Evolutionary conservation across 2,888 invertebrate species (phyloP).

Genomic region (Tubulanus polymorphus): DNA sequence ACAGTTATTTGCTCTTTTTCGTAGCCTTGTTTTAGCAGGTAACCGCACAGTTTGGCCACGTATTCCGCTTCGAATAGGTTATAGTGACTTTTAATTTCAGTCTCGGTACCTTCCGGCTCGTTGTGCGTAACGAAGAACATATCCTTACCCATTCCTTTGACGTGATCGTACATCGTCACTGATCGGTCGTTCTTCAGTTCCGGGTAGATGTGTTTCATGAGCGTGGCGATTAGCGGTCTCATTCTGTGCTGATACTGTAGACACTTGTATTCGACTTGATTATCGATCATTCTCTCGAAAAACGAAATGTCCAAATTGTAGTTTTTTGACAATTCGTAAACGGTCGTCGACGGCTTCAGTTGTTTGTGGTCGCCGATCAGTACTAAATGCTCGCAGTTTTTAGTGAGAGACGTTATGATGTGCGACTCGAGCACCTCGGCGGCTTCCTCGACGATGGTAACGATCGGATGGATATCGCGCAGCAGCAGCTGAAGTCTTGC

Average conservation of each 20-base stretch:
- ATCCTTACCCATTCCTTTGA: constrained; percentile 49
- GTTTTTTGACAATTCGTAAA: constrained; percentile 62
- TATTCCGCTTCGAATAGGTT: constrained; percentile 66
- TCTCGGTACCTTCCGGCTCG: constrained; percentile 56
- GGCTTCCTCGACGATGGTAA: constrained; percentile 26
- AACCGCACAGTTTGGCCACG: constrained; percentile 61
- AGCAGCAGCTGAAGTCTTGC: constrained; percentile 16
- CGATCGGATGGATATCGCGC: constrained; percentile 15
- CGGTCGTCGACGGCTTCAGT: constrained; percentile 67
- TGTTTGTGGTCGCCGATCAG: constrained; percentile 72
- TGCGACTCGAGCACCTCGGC: constrained; percentile 30
- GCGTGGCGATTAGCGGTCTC: constrained; percentile 64
- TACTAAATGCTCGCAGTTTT: constrained; percentile 25
- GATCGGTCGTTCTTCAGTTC: constrained; percentile 61
- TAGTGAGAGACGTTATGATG: constrained; percentile 20
- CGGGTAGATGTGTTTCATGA: constrained; percentile 68
- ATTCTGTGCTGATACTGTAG: constrained; percentile 71
- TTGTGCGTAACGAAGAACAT: constrained; percentile 68
- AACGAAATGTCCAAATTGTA: constrained; percentile 70
- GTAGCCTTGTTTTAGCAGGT: constrained; percentile 64
- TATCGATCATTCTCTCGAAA: constrained; percentile 72
- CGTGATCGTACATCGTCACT: constrained; percentile 55
- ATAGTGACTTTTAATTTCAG: constrained; percentile 58
- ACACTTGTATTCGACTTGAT: constrained; percentile 60
- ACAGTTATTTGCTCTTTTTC: constrained; percentile 65